These are phyloP conservation scores for Acanthoscelides obtectus DNA, from an alignment of 2,888 invertebrate species.

Conservation along the genomic window DNA sequence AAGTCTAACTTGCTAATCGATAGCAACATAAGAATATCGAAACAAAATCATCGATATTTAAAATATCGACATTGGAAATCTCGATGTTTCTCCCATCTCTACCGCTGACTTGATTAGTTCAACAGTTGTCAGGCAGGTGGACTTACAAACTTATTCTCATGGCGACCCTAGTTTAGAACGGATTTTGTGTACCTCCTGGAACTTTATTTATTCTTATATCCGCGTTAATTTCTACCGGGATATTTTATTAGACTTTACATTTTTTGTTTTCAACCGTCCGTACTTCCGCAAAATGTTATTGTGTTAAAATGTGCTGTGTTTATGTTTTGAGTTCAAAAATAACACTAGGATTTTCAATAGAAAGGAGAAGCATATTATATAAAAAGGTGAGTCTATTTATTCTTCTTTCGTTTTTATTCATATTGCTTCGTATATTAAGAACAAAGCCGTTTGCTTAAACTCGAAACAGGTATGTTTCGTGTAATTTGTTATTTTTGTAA, in stretches of 20 bases:
- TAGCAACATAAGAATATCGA: too few relatives aligned
- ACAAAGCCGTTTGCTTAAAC: not conserved
- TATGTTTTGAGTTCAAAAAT: constrained; percentile 37
- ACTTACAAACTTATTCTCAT: constrained; percentile 31
- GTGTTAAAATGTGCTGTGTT: constrained; percentile 41
- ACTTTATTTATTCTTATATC: constrained; percentile 28
- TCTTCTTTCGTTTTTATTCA: not conserved
- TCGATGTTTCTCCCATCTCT: too few relatives aligned
- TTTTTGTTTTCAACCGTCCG: constrained; percentile 14
- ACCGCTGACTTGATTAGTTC: constrained; percentile 34
- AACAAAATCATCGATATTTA: too few relatives aligned
- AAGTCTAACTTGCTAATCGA: too few relatives aligned
- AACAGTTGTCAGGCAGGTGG: constrained; percentile 39
- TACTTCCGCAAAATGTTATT: constrained; percentile 32
- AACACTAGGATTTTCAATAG: constrained; percentile 33
- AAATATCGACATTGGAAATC: too few relatives aligned
- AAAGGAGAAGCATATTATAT: constrained; percentile 22
- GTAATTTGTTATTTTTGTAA: constrained; percentile 10
- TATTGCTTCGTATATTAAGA: not conserved
- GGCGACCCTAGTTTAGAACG: constrained; percentile 29
- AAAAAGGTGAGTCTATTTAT: constrained; percentile 22
- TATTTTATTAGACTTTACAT: constrained; percentile 15
- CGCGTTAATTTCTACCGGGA: constrained; percentile 23
- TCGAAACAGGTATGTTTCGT: constrained; percentile 1
- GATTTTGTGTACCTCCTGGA: constrained; percentile 18